These are phyloP conservation scores for Melanargia galathea DNA, from an alignment of 2,888 invertebrate species.

Conservation along the genomic window DNA sequence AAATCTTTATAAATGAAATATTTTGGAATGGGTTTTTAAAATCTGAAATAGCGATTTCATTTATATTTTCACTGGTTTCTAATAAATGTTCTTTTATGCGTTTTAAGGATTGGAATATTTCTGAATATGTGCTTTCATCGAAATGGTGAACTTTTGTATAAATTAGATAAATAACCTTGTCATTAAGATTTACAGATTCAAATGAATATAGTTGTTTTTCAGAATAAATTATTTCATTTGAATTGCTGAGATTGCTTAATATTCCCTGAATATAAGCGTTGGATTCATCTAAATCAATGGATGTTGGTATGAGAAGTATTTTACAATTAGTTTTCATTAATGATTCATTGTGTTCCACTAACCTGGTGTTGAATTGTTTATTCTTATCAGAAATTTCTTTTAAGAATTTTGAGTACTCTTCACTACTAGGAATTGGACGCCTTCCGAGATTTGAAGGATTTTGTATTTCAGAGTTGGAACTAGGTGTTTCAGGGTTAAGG, in stretches of 20 bases:
- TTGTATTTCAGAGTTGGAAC: background rate
- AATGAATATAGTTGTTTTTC: slow-evolving; percentile 30
- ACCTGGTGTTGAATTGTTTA: background rate
- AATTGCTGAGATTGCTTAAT: slow-evolving; percentile 24
- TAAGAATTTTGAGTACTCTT: slow-evolving; percentile 4
- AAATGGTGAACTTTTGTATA: slow-evolving; percentile 35
- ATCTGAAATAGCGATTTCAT: background rate
- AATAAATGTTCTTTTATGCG: background rate
- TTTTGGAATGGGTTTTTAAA: background rate
- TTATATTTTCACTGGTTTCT: background rate
- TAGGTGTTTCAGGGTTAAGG: no score
- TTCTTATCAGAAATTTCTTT: slow-evolving; percentile 10
- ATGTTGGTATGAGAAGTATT: slow-evolving; percentile 29
- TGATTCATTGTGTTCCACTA: slow-evolving; percentile 18
- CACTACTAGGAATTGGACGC: no score
- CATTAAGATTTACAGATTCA: background rate
- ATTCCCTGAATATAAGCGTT: slow-evolving; percentile 41
- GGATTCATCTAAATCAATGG: slow-evolving; percentile 45
- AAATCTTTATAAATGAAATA: background rate
- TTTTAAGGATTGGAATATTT: slow-evolving; percentile 24
- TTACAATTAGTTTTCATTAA: slow-evolving; percentile 24
- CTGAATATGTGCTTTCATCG: slow-evolving; percentile 20
- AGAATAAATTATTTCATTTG: slow-evolving; percentile 11
- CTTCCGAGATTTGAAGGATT: background rate
- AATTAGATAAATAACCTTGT: slow-evolving; percentile 29